Evolutionary conservation across 1,140 invertebrate genomes (phyloP), one percentile per base, ranked within the genome.

Genomic region (Macrosteles quadrilineatus): DNA sequence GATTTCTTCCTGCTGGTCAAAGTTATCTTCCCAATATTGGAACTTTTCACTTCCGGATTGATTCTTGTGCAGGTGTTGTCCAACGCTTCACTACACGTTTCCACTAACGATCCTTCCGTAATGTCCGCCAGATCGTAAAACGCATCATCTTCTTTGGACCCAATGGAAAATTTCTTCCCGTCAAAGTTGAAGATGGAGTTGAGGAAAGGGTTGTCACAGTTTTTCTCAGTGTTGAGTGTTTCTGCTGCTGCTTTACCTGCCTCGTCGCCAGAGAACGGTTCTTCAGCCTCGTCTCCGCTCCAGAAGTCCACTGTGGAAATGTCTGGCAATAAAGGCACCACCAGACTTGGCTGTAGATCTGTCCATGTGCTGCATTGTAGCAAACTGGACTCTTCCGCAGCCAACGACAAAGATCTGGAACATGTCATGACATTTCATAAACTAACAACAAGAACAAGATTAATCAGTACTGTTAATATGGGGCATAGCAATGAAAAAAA

Each of bases 291-390:
- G 40, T 73, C 71, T 6, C 71, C 74, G 55, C 73, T 74, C 50
- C 64, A 74, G 55, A 77, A 77, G 71, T 77, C 75, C 30, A 77
- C 75, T 43, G 75, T 74, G n/a, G 76, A 77, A 31, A 74, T 73
- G 67, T 77, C 76, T 12, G 76, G 76, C 12, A 77, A 62, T 23
- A 77, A 71, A 6, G 75, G 76, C 1, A 69, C 64, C 40, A 70
- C 66, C 30, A 70, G 45, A 31, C 68, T 69, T 9, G 68, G 68
- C 40, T 69, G 68, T 4, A 69, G 59, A 14, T 69, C 55, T 12
- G 36, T 59, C 68, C 68, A 69, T 9, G 27, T 27, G 40, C 40
- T 69, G 19, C 32, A 65, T 19, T 19, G 31, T 6, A 50, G 47
- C 11, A 59, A 50, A 40, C 27, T 53, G 0, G 69, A 59, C 4